These are phyloP conservation scores for Leptinotarsa texana DNA, from an alignment of 1,140 invertebrate species.

Conservation along the genomic window DNA sequence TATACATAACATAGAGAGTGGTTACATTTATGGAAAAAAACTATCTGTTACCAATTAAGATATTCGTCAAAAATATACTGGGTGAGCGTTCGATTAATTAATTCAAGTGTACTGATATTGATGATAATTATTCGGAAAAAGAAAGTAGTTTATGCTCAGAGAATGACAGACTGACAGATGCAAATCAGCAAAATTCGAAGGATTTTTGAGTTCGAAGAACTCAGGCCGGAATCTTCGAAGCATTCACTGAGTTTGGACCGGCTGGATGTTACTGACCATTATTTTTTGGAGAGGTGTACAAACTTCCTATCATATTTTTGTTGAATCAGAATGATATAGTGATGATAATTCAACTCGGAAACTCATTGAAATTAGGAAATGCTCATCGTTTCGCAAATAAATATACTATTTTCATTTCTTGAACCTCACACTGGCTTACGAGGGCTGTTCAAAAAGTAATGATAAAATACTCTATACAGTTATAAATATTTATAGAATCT, in stretches of 20 bases:
- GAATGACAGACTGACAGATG: slow-evolving; percentile 20
- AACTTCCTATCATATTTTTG: no score
- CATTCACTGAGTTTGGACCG: slow-evolving; percentile 7
- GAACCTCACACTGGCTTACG: no score
- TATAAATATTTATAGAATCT: no score
- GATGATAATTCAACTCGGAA: no score
- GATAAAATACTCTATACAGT: no score
- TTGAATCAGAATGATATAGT: no score
- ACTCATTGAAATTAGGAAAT: no score
- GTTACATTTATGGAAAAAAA: background rate
- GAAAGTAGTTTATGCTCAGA: slow-evolving; percentile 17
- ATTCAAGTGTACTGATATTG: slow-evolving; percentile 11
- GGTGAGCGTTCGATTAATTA: slow-evolving; percentile 12
- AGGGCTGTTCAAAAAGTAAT: no score
- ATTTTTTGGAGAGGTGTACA: background rate
- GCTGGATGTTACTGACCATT: background rate
- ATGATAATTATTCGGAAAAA: slow-evolving; percentile 10
- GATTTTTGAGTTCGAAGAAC: slow-evolving; percentile 3
- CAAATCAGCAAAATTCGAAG: background rate
- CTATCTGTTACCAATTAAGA: slow-evolving; percentile 16
- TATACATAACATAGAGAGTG: background rate
- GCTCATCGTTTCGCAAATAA: no score
- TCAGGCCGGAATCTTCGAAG: background rate
- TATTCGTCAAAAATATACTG: slow-evolving; percentile 3
- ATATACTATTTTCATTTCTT: no score